Evolutionary conservation across 1,140 invertebrate genomes (phyloP).

Genomic region (Aphelenchoides besseyi): DNA sequence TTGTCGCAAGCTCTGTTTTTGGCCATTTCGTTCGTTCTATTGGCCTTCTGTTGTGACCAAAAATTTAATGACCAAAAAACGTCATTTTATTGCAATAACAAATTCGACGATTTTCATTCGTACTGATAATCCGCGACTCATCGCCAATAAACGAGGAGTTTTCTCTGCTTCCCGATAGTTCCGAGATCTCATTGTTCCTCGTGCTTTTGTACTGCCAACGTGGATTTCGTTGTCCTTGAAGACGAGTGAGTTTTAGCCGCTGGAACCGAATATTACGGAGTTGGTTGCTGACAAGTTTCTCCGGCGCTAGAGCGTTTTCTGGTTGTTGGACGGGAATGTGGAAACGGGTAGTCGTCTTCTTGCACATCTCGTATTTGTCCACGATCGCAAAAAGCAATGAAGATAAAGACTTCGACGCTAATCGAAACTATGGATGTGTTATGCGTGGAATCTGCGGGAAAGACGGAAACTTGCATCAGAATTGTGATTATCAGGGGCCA

Average conservation of each 20-base stretch:
- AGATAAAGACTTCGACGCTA: neutral
- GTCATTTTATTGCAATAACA: too few species aligned
- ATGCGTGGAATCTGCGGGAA: slow-evolving; percentile 49
- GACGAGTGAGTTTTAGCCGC: neutral
- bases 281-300: too few species aligned
- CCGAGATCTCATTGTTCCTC: neutral
- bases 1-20: too few species aligned
- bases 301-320: neutral
- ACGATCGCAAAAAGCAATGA: slow-evolving; percentile 8
- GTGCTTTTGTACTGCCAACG: neutral
- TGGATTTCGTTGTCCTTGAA: neutral
- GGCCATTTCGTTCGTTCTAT: too few species aligned
- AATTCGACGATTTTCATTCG: too few species aligned
- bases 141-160: too few species aligned
- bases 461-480: slow-evolving; percentile 44
- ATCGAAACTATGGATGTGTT: slow-evolving; percentile 32
- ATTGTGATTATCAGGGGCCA: slow-evolving; percentile 45
- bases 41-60: too few species aligned
- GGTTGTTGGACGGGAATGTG: neutral
- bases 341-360: neutral
- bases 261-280: too few species aligned
- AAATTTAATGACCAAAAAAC: too few species aligned
- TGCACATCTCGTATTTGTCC: neutral
- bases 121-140: too few species aligned
- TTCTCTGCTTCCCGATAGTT: too few species aligned